phyloP scores from a whole-genome alignment of 1,140 invertebrate species.

The Leguminivora glycinivorella region DNA sequence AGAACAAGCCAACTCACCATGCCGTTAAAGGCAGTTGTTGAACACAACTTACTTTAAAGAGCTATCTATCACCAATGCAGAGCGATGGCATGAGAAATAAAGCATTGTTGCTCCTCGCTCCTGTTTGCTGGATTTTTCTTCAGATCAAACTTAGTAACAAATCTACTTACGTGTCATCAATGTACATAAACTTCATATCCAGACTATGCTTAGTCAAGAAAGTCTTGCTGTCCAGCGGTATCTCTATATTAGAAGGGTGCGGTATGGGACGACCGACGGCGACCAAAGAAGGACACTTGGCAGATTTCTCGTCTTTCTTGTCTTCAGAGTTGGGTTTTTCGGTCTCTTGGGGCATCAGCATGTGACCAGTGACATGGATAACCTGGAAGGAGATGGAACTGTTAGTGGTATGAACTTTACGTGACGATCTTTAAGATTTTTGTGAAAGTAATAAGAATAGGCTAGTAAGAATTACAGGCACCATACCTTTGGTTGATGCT shows the following conservation, averaged over 20 bases:
- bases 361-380: constrained; percentile 91
- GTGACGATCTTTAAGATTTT: too few relatives aligned
- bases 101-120: too few relatives aligned
- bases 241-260: constrained; percentile 95
- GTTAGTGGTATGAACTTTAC: background rate
- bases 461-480: too few relatives aligned
- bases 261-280: constrained; percentile 93
- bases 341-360: constrained; percentile 78
- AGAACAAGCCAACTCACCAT: background rate
- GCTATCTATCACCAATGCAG: too few relatives aligned
- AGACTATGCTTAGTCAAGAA: constrained; percentile 95
- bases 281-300: constrained; percentile 81
- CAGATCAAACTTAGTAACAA: background rate
- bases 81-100: too few relatives aligned
- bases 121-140: too few relatives aligned
- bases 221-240: constrained; percentile 91
- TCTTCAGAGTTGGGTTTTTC: constrained; percentile 39
- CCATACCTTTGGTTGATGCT: too few relatives aligned
- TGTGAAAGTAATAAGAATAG: too few relatives aligned
- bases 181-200: constrained; percentile 96
- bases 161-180: constrained; percentile 92
- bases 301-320: constrained; percentile 48
- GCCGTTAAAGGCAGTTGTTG: background rate
- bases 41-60: background rate
- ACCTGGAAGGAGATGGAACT: constrained; percentile 81